These are phyloP conservation scores for Pseudorectes ferrugineus DNA, from an alignment of 2,113 vertebrate genomes.

Conservation along the genomic window DNA sequence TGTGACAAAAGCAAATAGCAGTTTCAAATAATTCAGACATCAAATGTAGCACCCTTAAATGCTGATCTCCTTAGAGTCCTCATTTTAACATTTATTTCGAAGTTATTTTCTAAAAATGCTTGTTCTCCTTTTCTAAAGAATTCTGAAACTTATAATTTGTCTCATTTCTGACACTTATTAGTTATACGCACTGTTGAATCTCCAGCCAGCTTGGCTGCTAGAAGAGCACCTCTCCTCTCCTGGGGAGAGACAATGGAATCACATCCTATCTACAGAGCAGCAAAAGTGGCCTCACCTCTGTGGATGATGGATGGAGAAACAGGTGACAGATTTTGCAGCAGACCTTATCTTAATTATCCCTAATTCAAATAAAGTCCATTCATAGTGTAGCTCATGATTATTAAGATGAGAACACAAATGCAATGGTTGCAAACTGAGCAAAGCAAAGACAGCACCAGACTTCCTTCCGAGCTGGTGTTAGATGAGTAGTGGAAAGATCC, in stretches of 20 bases:
- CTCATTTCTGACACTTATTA: background rate
- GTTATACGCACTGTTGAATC: background rate
- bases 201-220: background rate
- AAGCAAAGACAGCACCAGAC: background rate
- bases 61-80: background rate
- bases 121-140: background rate
- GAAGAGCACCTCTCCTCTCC: background rate
- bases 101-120: background rate
- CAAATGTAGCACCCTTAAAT: background rate
- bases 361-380: background rate
- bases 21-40: background rate
- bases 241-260: background rate
- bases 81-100: background rate
- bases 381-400: background rate
- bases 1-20: background rate
- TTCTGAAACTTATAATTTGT: background rate
- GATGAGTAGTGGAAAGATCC: background rate
- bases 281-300: background rate
- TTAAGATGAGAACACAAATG: background rate
- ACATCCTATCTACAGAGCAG: background rate
- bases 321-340: background rate
- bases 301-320: background rate
- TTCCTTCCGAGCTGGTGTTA: background rate
- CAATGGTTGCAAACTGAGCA: background rate
- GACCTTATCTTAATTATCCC: background rate